These are phyloP conservation scores for Entomobrya proxima DNA, from an alignment of 2,888 invertebrate genomes.

Conservation along the genomic window DNA sequence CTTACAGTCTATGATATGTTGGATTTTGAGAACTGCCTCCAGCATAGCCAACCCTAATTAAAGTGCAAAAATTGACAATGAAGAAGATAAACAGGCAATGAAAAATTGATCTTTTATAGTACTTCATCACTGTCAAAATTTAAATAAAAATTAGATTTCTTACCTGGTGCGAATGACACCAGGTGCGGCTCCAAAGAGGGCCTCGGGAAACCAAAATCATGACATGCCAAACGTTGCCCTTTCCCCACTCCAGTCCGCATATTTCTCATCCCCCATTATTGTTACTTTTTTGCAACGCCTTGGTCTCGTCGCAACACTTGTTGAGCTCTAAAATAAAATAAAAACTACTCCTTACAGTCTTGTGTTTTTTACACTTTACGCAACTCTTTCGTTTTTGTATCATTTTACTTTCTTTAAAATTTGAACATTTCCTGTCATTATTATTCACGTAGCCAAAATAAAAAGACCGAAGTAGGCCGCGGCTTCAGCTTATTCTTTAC, in stretches of 20 bases:
- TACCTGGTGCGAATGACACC: slow-evolving; percentile 89
- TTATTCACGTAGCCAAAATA: neutral
- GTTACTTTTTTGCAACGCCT: neutral
- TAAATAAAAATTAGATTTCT: neutral
- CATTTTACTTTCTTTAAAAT: neutral
- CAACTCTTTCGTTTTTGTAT: neutral
- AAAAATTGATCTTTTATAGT: no score
- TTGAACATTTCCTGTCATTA: no score
- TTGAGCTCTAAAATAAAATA: neutral
- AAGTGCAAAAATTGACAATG: neutral
- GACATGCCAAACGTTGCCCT: slow-evolving; percentile 95
- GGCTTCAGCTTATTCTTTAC: neutral
- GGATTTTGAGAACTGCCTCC: slow-evolving; percentile 90
- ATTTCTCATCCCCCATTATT: slow-evolving; percentile 65
- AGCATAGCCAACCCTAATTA: slow-evolving; percentile 82
- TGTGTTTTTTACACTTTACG: neutral
- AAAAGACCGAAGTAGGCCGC: neutral
- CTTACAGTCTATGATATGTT: slow-evolving; percentile 88
- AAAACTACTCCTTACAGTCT: neutral
- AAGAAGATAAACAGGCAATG: neutral
- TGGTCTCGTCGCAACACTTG: neutral
- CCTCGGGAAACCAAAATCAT: slow-evolving; percentile 95
- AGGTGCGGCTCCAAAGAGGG: slow-evolving; percentile 86
- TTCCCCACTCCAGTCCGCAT: slow-evolving; percentile 76
- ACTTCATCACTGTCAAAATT: no score